Conservation (phyloP, 2,888 invertebrate species). For the Iphiclides podalirius region DNA sequence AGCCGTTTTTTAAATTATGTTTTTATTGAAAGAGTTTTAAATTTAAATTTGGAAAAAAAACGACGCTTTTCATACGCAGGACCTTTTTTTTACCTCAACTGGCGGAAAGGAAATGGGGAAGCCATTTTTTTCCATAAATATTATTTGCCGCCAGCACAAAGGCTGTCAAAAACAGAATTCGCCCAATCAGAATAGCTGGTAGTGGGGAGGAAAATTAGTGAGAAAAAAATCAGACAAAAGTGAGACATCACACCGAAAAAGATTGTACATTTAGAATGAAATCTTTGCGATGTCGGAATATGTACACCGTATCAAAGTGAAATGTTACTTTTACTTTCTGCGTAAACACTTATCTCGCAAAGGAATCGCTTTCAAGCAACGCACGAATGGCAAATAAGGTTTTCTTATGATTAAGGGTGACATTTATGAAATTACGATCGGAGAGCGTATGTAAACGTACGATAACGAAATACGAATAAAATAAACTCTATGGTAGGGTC, state of each 20-base stretch:
- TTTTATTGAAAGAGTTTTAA: background rate
- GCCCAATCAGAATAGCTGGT: background rate
- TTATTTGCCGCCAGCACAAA: constrained; percentile 10
- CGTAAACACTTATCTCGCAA: constrained; percentile 8
- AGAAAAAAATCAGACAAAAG: background rate
- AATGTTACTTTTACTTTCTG: background rate
- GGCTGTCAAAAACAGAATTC: constrained; percentile 16
- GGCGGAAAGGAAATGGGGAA: constrained; percentile 14
- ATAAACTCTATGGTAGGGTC: background rate
- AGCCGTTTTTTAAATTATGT: background rate
- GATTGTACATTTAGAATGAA: too few species aligned
- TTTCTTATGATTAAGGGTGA: constrained; percentile 1
- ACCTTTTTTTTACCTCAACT: background rate
- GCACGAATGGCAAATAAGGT: constrained; percentile 4
- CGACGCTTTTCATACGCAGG: background rate
- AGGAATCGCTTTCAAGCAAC: background rate
- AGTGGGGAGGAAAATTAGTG: background rate
- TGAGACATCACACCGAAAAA: background rate
- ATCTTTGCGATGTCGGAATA: too few species aligned
- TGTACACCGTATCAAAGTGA: too few species aligned
- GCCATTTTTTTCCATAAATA: constrained; percentile 13
- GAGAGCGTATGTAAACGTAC: background rate
- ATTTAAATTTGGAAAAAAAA: constrained; percentile 1
- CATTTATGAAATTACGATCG: constrained; percentile 6
- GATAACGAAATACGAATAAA: background rate